Base-by-base conservation (phyloP, 2,113 vertebrate genomes). In the Colossoma macropomum region DNA sequence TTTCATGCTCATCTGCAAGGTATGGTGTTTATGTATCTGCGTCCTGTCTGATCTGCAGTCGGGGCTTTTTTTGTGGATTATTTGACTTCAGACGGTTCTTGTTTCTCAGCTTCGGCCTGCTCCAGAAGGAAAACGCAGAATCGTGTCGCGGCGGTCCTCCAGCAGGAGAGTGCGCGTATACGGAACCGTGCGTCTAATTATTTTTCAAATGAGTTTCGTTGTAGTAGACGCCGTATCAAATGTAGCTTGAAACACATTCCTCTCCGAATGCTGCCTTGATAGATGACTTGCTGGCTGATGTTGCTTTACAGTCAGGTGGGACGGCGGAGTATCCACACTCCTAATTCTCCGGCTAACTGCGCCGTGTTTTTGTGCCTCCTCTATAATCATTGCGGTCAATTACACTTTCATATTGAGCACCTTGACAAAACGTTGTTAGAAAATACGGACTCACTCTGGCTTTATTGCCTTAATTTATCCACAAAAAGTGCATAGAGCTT, bases 171-270 rank as follows among this genome's bases (percentile, higher is more conserved):
- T 86, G 19, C 90, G 84, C 86, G 88, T 86, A 25, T 54, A 72
- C 70, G 68, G 92, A 92, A 89, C 87, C 87, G 73, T 89, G 71
- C 68, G 89, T 91, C 62, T 88, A 87, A 90, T 93, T 93, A 91
- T 90, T 84, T 92, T 94, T 90, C 82, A 90, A 92, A 90, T 87
- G 84, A 28, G 73, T 89, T 92, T 81, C 89, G 38, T 28, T 87
- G 84, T 88, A 88, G 70, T 27, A 50, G 54, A 79, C 86, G 86
- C 79, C 75, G 69, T 87, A 88, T 87, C 78, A 86, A 91, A 60
- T 89, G 68, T 89, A 90, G 77, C 82, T 88, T 92, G 85, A 92
- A 94, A 93, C 90, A 5, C 88, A 89, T 32, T 88, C 74, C 71
- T 89, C 87, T 87, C 54, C 50, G 80, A 54, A 52, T 86, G 74